These are phyloP conservation scores for Neodon shergylaensis DNA, from an alignment of 2,113 vertebrate genomes.

Conservation along the genomic window DNA sequence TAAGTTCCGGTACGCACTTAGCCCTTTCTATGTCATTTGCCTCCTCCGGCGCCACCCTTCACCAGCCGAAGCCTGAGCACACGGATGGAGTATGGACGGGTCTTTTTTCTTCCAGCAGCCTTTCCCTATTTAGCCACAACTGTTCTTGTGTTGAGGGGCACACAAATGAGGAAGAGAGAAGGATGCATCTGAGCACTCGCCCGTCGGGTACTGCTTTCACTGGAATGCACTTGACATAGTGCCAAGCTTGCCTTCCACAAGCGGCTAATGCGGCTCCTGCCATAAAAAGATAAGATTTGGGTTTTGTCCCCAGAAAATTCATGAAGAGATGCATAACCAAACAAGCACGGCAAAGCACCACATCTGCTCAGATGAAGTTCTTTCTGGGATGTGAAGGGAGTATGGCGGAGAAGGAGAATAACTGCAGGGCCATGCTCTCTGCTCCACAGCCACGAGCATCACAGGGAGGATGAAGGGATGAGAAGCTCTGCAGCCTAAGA, in stretches of 20 bases:
- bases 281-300: background rate
- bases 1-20: no score
- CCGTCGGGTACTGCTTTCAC: background rate
- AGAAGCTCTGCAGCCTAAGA: background rate
- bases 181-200: background rate
- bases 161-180: background rate
- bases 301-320: conserved; percentile 19
- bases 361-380: background rate
- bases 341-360: background rate
- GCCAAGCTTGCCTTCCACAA: background rate
- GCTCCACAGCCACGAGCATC: background rate
- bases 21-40: background rate
- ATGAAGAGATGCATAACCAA: background rate
- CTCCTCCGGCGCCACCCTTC: background rate
- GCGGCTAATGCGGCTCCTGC: background rate
- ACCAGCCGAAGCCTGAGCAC: background rate
- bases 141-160: background rate
- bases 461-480: background rate
- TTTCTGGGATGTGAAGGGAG: background rate
- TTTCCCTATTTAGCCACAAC: background rate
- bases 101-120: background rate
- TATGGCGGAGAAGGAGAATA: background rate
- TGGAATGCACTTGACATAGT: background rate
- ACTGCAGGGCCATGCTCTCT: background rate
- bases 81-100: background rate